Base-by-base conservation (phyloP, 2,113 vertebrate species). In the Nothobranchius kuhntae region DNA sequence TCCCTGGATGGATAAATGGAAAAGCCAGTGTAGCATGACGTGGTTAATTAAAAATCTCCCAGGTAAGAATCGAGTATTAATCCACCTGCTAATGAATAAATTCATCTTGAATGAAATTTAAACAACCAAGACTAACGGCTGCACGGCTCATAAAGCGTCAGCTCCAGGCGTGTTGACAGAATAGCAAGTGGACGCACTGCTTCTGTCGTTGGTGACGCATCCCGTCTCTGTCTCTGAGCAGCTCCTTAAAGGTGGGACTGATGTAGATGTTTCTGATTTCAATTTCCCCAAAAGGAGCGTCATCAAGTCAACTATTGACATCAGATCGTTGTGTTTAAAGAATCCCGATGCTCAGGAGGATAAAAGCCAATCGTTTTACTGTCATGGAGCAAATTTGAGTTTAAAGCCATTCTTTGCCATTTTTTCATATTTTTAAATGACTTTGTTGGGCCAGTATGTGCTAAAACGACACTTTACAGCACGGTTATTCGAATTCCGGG, bases 1-100 rank as follows among this genome's bases (percentile, higher is more conserved):
- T 73, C 38, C 36, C 47, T 21, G 45, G 47, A 66, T 30, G 52
- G 59, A 82, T 80, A 77, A 84, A 82, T 85, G 77, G 58, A 71
- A 77, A 86, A 86, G 30, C 17, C 77, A 86, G 44, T 68, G 82
- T 56, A 69, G 84, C 86, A 76, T 87, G 81, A 81, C 80, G 70
- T 82, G 73, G 81, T 83, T 84, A 82, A 88, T 88, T 85, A 78
- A 89, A 87, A 59, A 76, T 79, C 86, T 85, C 75, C 73, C 64
- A 67, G 81, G 65, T 83, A 64, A 52, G 61, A 83, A 71, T 67
- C 50, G 68, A 53, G 45, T 36, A 87, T 81, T 76, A 87, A 87
- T 85, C 75, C 53, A 15, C 63, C 52, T 24, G 56, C 53, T 85
- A 84, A 89, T 87, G 77, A 80, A 85, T 68, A 56, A 73, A 82